Conservation (phyloP, 35 echinoderm and acorn worm genomes). For the Patiria miniata region DNA sequence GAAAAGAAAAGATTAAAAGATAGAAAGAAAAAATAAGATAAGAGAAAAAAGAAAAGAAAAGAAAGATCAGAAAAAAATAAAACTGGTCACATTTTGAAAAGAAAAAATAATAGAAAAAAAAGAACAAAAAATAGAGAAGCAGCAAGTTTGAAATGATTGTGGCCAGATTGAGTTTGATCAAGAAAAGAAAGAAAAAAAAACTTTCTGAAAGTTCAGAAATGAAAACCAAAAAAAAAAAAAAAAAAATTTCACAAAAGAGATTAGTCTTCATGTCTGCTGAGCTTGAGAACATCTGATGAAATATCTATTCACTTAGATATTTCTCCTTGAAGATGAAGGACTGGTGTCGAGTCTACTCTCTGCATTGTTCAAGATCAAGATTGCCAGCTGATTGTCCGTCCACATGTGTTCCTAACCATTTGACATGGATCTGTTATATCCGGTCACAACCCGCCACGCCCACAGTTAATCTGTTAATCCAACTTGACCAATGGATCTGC, state of each 20-base stretch:
- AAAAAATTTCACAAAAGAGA: constrained; percentile 10
- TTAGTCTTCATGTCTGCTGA: too few relatives aligned
- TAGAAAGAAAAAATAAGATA: neutral
- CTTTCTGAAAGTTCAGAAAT: neutral
- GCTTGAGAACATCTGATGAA: too few relatives aligned
- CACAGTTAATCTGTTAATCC: too few relatives aligned
- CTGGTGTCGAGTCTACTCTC: too few relatives aligned
- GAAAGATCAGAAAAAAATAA: neutral
- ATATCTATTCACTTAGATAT: too few relatives aligned
- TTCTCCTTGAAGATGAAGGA: too few relatives aligned
- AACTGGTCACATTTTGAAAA: neutral
- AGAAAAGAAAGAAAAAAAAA: neutral
- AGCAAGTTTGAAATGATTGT: constrained; percentile 7
- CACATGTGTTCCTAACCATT: too few relatives aligned
- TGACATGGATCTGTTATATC: too few relatives aligned
- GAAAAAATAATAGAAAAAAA: neutral
- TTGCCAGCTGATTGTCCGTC: too few relatives aligned
- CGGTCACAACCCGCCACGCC: too few relatives aligned
- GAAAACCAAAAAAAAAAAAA: constrained; percentile 12
- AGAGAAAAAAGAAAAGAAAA: neutral
- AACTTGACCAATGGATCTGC: too few relatives aligned
- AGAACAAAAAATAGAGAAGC: neutral
- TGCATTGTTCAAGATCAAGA: too few relatives aligned
- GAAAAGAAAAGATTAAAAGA: neutral
- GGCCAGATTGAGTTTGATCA: neutral